Percentiles rank a stretch among this genome's conserved stretches.
phyloP scores from a whole-genome alignment of 2,797 vertebrate genomes.

The Xyrichtys novacula region DNA sequence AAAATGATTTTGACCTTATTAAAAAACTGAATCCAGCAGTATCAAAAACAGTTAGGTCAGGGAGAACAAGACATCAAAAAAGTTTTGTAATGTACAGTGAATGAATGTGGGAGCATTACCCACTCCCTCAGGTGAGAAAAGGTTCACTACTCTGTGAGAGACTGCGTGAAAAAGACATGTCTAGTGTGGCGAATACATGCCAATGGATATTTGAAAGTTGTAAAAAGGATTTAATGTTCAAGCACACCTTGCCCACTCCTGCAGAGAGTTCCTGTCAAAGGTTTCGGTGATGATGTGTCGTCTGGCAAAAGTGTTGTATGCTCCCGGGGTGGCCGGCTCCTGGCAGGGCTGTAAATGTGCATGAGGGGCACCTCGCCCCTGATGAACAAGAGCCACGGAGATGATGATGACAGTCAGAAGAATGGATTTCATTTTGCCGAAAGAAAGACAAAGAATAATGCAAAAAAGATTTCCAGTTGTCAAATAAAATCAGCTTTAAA shows the following conservation, averaged over 20 bases:
- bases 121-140: no score
- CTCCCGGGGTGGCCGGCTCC: fast-evolving
- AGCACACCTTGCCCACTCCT: not conserved
- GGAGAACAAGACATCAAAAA: no score
- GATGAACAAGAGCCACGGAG: fast-evolving
- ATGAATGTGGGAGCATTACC: no score
- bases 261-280: not conserved
- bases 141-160: no score
- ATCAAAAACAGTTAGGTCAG: no score
- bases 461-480: not conserved
- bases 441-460: not conserved
- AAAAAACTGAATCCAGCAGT: no score
- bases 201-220: not conserved
- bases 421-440: not conserved
- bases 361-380: no score
- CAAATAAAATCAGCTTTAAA: not conserved
- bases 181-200: no score
- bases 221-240: not conserved
- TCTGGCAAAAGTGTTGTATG: fast-evolving
- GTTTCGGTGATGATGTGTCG: not conserved
- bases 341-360: not conserved
- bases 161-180: no score
- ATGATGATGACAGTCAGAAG: not conserved
- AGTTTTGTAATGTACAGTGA: no score
- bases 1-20: no score